Evolutionary conservation across 2,888 invertebrate genomes (phyloP), one percentile per base, ranked within the genome.

Genomic region (Nesidiocoris tenuis): DNA sequence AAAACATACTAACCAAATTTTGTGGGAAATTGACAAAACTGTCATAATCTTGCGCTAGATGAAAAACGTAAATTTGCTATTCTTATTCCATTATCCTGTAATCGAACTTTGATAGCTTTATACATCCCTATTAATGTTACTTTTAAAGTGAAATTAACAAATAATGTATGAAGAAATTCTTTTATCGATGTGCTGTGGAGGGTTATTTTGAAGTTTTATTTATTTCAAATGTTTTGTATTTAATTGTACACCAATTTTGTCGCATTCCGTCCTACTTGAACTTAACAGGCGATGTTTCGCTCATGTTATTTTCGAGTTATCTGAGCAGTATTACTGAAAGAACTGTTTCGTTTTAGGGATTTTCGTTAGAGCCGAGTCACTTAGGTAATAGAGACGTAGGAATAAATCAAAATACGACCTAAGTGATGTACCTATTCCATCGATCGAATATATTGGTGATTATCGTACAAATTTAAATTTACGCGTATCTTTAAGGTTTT

Each of bases 311-410:
- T 39, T 39, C 12, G 3, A 39, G 12, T 39, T 7, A 39, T 39
- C 12, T 39, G 39, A 39, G 65, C 65, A 65, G 65, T 65, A 65
- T 65, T 65, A 65, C 24, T 25, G 24, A 65, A 39, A 65, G 65
- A 65, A 25, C 65, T 65, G 65, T 65, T 39, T 7, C 39, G 39
- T 39, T 39, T 65, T 64, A 64, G 54, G 18, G 65, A 25, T 55
- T 56, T 55, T 55, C 55, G 39, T 55, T 55, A 67, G 55, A 23
- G 24, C 25, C 24, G 23, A 25, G 24, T 67, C 56, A 54, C 39
- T 56, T 67, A 55, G 67, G 67, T 67, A 67, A n/a, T n/a, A n/a
- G n/a, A 55, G 67, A 55, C 56, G 67, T 67, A 67, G 67, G 12
- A 54, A 56, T 67, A 67, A 55, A 67, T 67, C 67, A 67, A 39